These are phyloP conservation scores for Mirza zaza DNA, from an alignment of 2,113 vertebrate genomes.

Conservation along the genomic window DNA sequence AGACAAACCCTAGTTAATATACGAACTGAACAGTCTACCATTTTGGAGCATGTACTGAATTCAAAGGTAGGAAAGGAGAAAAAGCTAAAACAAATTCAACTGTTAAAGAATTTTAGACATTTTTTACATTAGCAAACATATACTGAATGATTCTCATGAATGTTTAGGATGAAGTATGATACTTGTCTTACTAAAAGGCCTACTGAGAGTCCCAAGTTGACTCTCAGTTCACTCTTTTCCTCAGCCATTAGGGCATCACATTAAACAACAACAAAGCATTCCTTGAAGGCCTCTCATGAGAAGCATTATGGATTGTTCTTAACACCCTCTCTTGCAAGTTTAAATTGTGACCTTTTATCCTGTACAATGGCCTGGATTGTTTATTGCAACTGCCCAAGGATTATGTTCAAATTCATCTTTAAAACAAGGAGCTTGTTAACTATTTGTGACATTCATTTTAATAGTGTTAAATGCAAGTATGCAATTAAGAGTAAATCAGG, in stretches of 20 bases:
- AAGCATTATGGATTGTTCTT: not conserved
- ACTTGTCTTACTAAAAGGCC: not conserved
- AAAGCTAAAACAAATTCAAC: not conserved
- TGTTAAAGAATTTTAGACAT: slow-evolving; percentile 5
- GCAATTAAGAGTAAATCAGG: not conserved
- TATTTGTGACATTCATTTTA: not conserved
- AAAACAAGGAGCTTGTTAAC: not conserved
- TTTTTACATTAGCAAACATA: slow-evolving; percentile 20
- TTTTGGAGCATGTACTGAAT: not conserved
- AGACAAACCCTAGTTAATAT: not conserved
- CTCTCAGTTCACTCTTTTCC: not conserved
- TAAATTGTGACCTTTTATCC: not conserved
- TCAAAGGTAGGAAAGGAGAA: not conserved
- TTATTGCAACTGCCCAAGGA: not conserved
- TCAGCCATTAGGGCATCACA: not conserved
- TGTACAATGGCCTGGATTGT: not conserved
- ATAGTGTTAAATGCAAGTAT: not conserved
- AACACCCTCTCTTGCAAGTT: not conserved
- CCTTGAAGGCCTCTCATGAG: not conserved
- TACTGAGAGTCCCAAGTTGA: not conserved
- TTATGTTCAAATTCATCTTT: slow-evolving; percentile 41
- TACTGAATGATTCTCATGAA: not conserved
- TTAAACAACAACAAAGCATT: not conserved
- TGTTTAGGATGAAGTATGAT: not conserved
- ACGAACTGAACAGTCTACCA: not conserved